Conservation (phyloP, 1,140 invertebrate genomes). For the Berghia stephanieae region DNA sequence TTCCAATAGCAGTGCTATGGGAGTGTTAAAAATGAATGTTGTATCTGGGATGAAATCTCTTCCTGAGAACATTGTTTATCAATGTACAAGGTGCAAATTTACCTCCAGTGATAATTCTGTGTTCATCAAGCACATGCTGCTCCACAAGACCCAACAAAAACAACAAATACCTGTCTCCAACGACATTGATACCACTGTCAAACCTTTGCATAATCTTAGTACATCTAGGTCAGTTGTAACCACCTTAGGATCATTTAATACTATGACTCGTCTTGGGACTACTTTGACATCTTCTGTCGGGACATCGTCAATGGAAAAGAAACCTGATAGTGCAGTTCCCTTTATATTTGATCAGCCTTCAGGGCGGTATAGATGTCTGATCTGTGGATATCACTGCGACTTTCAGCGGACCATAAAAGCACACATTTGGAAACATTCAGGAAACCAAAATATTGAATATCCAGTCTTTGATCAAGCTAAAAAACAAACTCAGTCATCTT, state of each 20-base stretch:
- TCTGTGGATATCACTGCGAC: slow-evolving; percentile 65
- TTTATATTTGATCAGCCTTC: slow-evolving; percentile 55
- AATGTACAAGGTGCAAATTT: slow-evolving; percentile 56
- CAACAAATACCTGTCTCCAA: too few species aligned
- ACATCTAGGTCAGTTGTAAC: too few species aligned
- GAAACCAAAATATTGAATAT: slow-evolving; percentile 63
- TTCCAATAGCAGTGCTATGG: not conserved
- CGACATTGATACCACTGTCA: too few species aligned
- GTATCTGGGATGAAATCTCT: slow-evolving; percentile 25
- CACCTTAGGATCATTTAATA: too few species aligned
- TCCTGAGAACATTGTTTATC: slow-evolving; percentile 43
- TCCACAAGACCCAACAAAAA: slow-evolving; percentile 43
- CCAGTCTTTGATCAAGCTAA: slow-evolving; percentile 57
- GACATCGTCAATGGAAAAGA: too few species aligned
- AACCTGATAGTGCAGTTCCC: too few species aligned
- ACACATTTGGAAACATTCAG: slow-evolving; percentile 67
- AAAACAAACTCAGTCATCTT: too few species aligned
- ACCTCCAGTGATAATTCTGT: slow-evolving; percentile 46
- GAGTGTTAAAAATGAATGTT: slow-evolving; percentile 32
- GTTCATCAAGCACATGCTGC: slow-evolving; percentile 58
- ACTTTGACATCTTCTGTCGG: too few species aligned
- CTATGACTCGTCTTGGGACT: too few species aligned
- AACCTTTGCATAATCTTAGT: too few species aligned
- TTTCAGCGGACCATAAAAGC: slow-evolving; percentile 66
- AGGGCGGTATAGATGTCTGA: slow-evolving; percentile 57